Evolutionary conservation across 2,888 invertebrate genomes (phyloP), one percentile per base, ranked within the genome.

Genomic region (Abrostola triplasia): DNA sequence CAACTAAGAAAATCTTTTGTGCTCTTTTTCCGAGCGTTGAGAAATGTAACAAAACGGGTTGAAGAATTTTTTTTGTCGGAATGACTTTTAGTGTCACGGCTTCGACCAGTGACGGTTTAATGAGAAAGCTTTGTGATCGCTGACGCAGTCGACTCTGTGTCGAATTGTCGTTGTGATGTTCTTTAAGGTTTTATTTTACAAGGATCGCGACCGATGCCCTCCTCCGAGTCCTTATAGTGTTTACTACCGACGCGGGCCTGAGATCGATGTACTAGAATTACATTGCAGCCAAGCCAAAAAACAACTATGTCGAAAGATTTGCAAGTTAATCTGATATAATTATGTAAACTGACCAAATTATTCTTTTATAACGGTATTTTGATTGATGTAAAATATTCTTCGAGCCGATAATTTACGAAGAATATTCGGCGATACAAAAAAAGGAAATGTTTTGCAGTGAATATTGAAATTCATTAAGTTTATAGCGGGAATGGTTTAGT

Each of bases 91-190:
- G 91, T 92, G 92, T 92, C 92, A 92, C 90, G 91, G 90, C 88
- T 89, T 83, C 84, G 87, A 84, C 84, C 89, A 88, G 88, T 90
- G 92, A 92, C 91, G 93, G 89, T 90, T 91, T 93, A 93, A 94
- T 93, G 94, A 93, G 93, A 93, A 92, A 88, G 90, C 91, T 91
- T 94, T 94, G 94, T 93, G 92, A 87, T 85, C 90, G 88, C 85
- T 86, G 86, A 86, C 84, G 85, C 90, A 86, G 87, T 85, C 91
- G 90, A 87, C 85, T 85, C 91, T 92, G 93, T 94, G 91, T 91
- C 94, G 91, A 93, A 94, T 94, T 84, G 91, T 82, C 86, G 88
- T 83, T 85, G 83, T 83, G 86, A 85, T 87, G 86, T 83, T 88
- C 84, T 85, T 84, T 77, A 81, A 83, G 81, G 81, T 87, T 88